These are phyloP conservation scores for Rotaria macrura DNA, from an alignment of 2,888 invertebrate genomes.

Conservation along the genomic window DNA sequence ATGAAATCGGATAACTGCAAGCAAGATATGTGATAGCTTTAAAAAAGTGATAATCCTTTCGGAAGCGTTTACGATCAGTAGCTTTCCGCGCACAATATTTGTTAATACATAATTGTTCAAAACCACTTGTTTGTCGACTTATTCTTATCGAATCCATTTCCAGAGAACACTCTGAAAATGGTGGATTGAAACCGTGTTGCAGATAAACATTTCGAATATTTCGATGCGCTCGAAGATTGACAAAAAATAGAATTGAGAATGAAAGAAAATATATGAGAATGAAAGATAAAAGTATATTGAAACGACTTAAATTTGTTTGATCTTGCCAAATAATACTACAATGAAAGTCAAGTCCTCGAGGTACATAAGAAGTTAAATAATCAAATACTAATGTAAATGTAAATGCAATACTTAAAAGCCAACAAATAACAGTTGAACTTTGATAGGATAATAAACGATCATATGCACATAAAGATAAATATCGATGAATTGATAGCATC, in stretches of 20 bases:
- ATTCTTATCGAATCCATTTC: background rate
- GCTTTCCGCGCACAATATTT: background rate
- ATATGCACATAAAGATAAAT: background rate
- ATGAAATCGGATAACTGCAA: background rate
- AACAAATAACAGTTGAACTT: background rate
- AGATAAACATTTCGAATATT: background rate
- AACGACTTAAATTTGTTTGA: background rate
- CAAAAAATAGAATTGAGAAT: background rate
- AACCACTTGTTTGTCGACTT: background rate
- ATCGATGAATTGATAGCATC: background rate
- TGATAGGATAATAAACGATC: background rate
- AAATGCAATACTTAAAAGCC: no score
- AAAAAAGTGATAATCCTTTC: background rate
- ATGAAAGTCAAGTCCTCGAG: background rate
- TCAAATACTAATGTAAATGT: background rate
- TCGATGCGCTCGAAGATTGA: background rate
- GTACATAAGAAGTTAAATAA: background rate
- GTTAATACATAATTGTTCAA: background rate
- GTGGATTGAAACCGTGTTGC: background rate
- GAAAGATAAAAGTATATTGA: background rate
- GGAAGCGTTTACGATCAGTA: background rate
- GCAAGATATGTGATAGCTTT: background rate
- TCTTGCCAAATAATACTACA: background rate
- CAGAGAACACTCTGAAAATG: background rate
- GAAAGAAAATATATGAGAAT: background rate